Evolutionary conservation across 2,797 vertebrate genomes (phyloP).

Genomic region (Toxotes lorentzi): DNA sequence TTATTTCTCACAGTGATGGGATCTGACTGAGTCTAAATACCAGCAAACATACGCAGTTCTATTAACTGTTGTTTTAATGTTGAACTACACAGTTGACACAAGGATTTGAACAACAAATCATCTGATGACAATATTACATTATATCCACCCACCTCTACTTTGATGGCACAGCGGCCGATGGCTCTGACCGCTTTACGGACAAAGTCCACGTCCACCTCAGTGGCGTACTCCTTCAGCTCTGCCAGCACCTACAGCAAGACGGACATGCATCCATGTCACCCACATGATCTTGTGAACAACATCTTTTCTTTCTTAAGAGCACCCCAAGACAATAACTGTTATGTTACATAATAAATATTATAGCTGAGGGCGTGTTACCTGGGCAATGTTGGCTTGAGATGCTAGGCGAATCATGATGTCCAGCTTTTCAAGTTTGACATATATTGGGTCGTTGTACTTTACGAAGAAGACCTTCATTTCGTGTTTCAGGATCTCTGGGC

Average conservation of each 20-base stretch:
- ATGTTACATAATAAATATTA: neutral
- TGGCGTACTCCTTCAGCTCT: slow-evolving; percentile 97
- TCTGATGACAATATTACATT: slow-evolving; percentile 2
- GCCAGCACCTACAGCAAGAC: slow-evolving; percentile 90
- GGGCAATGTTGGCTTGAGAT: slow-evolving; percentile 98
- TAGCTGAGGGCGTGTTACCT: slow-evolving; percentile 82
- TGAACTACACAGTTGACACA: neutral
- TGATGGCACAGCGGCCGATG: slow-evolving; percentile 98
- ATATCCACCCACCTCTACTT: slow-evolving; percentile 92
- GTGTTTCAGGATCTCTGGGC: slow-evolving; percentile 97
- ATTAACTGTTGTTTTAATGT: neutral
- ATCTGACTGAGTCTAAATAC: neutral
- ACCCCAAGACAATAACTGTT: neutral
- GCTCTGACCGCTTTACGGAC: slow-evolving; percentile 96
- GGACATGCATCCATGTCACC: neutral
- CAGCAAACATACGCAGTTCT: neutral
- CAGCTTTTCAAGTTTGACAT: slow-evolving; percentile 97
- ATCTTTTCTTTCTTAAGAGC: neutral
- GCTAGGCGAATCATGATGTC: slow-evolving; percentile 99
- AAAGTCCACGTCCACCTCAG: slow-evolving; percentile 98
- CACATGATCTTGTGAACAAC: neutral
- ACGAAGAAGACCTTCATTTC: slow-evolving; percentile 99
- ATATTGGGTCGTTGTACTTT: slow-evolving; percentile 99
- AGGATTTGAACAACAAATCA: slow-evolving; percentile 5
- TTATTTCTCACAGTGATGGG: slow-evolving; percentile 5